Conservation (phyloP, 2,888 invertebrate genomes). For the Lepeophtheirus nordmannii region DNA sequence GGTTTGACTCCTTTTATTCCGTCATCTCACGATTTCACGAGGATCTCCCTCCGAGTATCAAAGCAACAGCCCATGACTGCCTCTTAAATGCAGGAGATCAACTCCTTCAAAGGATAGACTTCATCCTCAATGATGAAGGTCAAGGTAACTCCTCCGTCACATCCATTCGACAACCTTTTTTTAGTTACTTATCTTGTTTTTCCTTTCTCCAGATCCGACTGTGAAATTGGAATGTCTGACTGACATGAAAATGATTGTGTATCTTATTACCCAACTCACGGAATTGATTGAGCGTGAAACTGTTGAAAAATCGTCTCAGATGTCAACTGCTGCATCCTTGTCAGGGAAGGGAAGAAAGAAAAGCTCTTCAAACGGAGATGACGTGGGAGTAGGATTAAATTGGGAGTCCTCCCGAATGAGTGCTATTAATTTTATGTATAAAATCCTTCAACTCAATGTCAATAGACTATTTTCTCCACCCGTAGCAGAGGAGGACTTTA, state of each 20-base stretch:
- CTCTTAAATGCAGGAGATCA: background rate
- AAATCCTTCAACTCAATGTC: conserved; percentile 52
- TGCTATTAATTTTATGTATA: conserved; percentile 48
- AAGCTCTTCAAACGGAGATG: background rate
- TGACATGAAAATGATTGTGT: conserved; percentile 19
- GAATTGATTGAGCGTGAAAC: conserved; percentile 5
- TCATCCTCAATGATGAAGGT: background rate
- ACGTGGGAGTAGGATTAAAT: conserved; percentile 34
- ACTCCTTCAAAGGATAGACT: background rate
- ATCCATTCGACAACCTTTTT: too few relatives aligned
- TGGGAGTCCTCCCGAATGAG: conserved; percentile 53
- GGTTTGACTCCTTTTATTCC: conserved; percentile 13
- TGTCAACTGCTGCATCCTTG: background rate
- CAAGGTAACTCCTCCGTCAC: background rate
- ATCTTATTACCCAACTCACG: conserved; percentile 8
- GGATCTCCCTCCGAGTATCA: background rate
- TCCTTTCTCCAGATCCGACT: background rate
- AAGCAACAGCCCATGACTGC: background rate
- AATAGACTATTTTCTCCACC: conserved; percentile 66
- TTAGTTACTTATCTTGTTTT: too few relatives aligned
- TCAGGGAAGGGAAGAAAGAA: background rate
- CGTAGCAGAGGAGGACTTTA: conserved; percentile 62
- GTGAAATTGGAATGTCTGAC: background rate
- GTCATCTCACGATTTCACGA: conserved; percentile 1
- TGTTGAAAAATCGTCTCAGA: background rate